Percentiles rank a stretch among this genome's conserved stretches.
These are phyloP conservation scores for Erpobdella octoculata DNA, from an alignment of 2,888 invertebrate genomes.

Conservation along the genomic window DNA sequence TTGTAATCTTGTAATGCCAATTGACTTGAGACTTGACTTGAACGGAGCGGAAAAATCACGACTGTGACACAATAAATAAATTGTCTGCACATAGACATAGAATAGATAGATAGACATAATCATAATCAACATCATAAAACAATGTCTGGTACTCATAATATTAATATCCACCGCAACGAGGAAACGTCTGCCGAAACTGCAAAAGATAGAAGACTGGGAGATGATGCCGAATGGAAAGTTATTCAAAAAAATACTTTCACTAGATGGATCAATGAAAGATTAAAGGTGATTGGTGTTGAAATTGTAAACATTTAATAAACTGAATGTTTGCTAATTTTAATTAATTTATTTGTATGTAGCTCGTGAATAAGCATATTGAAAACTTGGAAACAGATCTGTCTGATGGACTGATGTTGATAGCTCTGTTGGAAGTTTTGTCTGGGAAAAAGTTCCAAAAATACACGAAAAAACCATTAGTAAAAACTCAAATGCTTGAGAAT, in stretches of 20 bases:
- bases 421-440: constrained; percentile 66
- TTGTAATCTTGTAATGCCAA: too few species aligned
- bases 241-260: constrained; percentile 90
- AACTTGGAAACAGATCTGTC: constrained; percentile 75
- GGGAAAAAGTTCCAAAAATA: constrained; percentile 72
- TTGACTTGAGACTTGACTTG: too few species aligned
- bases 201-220: constrained; percentile 65
- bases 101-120: too few species aligned
- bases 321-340: background rate
- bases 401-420: constrained; percentile 66
- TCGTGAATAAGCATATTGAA: constrained; percentile 62
- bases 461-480: constrained; percentile 75
- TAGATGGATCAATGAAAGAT: constrained; percentile 83
- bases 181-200: too few species aligned
- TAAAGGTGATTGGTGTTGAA: constrained; percentile 57
- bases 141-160: too few species aligned
- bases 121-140: too few species aligned
- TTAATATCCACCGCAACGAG: too few species aligned
- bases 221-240: constrained; percentile 84
- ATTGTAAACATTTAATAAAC: background rate
- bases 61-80: too few species aligned
- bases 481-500: constrained; percentile 85
- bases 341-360: background rate
- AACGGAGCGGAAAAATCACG: too few species aligned
- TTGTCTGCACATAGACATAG: too few species aligned